Base-by-base conservation (phyloP, 2,113 vertebrate genomes). In the Phyllostomus hastatus region DNA sequence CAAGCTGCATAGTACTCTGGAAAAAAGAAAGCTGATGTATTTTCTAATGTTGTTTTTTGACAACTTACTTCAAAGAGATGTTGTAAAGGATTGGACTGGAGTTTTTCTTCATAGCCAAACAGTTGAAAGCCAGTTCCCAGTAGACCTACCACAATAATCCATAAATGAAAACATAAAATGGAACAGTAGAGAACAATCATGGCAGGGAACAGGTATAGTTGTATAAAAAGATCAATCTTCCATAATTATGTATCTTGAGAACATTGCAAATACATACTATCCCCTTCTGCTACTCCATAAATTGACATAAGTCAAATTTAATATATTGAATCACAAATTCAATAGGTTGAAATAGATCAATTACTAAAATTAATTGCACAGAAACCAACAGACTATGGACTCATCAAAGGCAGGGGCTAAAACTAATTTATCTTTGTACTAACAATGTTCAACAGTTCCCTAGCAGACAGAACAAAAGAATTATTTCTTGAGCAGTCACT, bases 31-130 rank as follows among this genome's bases (percentile, higher is more conserved):
- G 24, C 12, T 84, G 24, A 86, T 10, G 12, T 33, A 66, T 88
- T 85, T 95, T 92, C 20, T 64, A 84, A 66, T 52, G 85, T 31
- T 67, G n/a, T 88, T 91, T 91, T 38, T 95, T 67, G 33, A 20
- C 90, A 90, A 98, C 98, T 99, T 97, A 99, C 99, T 98, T 99
- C 99, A 98, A 99, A 99, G 92, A 99, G 99, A 97, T 99, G 99
- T 92, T 99, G 99, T 81, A 99, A 98, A 41, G 99, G 99, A 97
- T 99, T 99, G 67, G 98, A 98, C 96, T 98, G 98, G 24, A 99
- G 98, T 95, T 99, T 99, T 97, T 99, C 99, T 97, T 98, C 96
- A 93, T 97, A 98, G 46, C 99, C 99, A 98, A 99, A 99, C 9
- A 97, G 97, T 0, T 98, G 98, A 95, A 99, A 99, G 67, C 99